Percentiles rank a stretch among this genome's conserved stretches.
phyloP scores from a whole-genome alignment of 2,888 invertebrate species.

The Tachina fera region DNA sequence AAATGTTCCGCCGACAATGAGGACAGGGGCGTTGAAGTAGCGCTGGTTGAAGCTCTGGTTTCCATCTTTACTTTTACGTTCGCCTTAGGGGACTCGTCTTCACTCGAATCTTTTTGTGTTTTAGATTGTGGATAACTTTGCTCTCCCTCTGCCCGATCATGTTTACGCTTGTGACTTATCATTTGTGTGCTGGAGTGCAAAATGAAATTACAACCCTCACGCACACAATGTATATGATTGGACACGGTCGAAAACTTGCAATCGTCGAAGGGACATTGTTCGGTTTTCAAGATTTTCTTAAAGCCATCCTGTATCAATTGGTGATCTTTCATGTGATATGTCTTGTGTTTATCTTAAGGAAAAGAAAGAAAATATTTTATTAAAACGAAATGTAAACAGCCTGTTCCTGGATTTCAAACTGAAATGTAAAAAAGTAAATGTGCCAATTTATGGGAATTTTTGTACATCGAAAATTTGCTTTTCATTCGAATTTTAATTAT shows the following conservation, averaged over 20 bases:
- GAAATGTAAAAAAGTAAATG: no score
- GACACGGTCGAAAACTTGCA: slow-evolving; percentile 97
- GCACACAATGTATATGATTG: slow-evolving; percentile 99
- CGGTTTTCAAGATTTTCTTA: slow-evolving; percentile 99
- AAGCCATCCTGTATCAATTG: slow-evolving; percentile 97
- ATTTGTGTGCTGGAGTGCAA: slow-evolving; percentile 98
- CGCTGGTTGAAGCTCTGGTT: slow-evolving; percentile 58
- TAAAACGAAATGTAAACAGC: background rate
- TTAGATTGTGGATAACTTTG: slow-evolving; percentile 82
- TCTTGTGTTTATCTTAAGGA: slow-evolving; percentile 96
- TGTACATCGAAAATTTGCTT: no score
- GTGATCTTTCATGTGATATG: slow-evolving; percentile 98
- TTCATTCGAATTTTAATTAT: no score
- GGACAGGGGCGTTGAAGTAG: slow-evolving; percentile 79
- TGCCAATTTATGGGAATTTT: no score
- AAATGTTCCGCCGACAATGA: slow-evolving; percentile 81
- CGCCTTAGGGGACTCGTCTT: slow-evolving; percentile 76
- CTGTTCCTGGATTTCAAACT: background rate
- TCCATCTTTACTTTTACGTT: slow-evolving; percentile 57
- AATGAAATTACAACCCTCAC: slow-evolving; percentile 97
- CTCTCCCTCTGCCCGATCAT: slow-evolving; percentile 96
- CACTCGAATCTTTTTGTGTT: slow-evolving; percentile 77
- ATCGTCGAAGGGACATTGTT: slow-evolving; percentile 94
- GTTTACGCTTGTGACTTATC: slow-evolving; percentile 98
- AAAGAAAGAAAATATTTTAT: background rate